A percentile compares a stretch with the other conserved stretches of the same genome.
phyloP scores from a whole-genome alignment of 2,888 invertebrate genomes.

The Physocephala rufipes region DNA sequence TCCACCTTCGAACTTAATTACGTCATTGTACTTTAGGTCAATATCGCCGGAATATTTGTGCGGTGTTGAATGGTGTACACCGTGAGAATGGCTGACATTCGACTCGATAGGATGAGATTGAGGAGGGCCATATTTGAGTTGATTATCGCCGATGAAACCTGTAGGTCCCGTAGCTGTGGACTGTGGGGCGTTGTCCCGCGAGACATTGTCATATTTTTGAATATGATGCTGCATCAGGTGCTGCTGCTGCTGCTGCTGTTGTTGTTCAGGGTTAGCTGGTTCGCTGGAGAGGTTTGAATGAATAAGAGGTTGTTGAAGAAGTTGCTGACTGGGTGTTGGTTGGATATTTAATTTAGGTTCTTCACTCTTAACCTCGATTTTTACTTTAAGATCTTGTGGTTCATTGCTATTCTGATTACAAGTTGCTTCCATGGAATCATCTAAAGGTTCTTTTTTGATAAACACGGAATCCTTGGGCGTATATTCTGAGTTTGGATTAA shows the following conservation, averaged over 20 bases:
- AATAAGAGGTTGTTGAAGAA: constrained; percentile 45
- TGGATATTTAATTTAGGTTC: constrained; percentile 61
- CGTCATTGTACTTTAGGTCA: constrained; percentile 63
- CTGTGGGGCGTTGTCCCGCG: constrained; percentile 20
- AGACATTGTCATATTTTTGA: constrained; percentile 40
- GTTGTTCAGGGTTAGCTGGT: constrained; percentile 26
- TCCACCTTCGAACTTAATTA: constrained; percentile 58
- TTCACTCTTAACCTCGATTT: constrained; percentile 72
- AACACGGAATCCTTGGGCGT: constrained; percentile 70
- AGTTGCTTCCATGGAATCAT: constrained; percentile 65
- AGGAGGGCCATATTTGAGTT: constrained; percentile 55
- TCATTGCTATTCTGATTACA: constrained; percentile 69
- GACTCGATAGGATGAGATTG: constrained; percentile 46
- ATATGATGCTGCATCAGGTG: constrained; percentile 54
- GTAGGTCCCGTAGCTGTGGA: constrained; percentile 46
- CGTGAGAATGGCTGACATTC: constrained; percentile 45
- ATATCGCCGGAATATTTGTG: constrained; percentile 62
- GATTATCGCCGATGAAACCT: constrained; percentile 59
- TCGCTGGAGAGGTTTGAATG: constrained; percentile 27
- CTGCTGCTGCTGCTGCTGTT: constrained; percentile 41
- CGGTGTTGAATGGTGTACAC: constrained; percentile 42
- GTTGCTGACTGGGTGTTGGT: constrained; percentile 51
- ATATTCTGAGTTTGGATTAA: constrained; percentile 45
- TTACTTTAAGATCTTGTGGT: constrained; percentile 78
- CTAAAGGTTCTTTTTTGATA: constrained; percentile 67